Evolutionary conservation across 2,888 invertebrate species (phyloP).

Genomic region (Graphium colonna): DNA sequence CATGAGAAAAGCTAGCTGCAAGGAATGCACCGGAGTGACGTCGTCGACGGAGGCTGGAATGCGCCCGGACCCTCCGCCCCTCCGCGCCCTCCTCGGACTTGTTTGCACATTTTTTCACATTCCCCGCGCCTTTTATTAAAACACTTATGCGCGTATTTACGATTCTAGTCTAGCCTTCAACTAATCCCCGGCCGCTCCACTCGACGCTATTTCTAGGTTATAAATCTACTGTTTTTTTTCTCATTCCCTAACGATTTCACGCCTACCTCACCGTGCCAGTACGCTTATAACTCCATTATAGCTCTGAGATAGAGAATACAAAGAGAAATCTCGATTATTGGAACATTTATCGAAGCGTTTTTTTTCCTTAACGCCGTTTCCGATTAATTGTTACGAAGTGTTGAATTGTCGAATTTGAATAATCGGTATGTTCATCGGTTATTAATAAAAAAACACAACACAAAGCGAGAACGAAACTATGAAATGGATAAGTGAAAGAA

Average conservation of each 20-base stretch:
- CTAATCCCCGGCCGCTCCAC: conserved; percentile 21
- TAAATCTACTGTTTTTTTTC: background rate
- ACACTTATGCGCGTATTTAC: conserved; percentile 45
- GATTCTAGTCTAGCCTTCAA: conserved; percentile 31
- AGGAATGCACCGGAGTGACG: conserved; percentile 62
- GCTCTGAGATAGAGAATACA: background rate
- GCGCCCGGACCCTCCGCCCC: conserved; percentile 61
- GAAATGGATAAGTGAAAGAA: conserved; percentile 76
- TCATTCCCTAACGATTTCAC: background rate
- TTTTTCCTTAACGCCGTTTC: background rate
- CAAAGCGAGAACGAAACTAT: conserved; percentile 51
- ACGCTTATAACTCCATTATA: background rate
- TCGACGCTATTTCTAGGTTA: conserved; percentile 10
- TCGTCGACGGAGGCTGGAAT: conserved; percentile 67
- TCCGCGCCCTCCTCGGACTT: conserved; percentile 74
- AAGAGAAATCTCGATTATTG: too few species aligned
- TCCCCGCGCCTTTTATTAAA: conserved; percentile 67
- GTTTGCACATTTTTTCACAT: conserved; percentile 79
- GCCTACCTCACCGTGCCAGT: background rate
- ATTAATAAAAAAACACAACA: conserved; percentile 40
- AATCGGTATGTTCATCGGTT: conserved; percentile 31
- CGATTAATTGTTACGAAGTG: background rate
- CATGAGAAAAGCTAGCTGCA: conserved; percentile 26
- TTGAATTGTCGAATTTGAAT: background rate
- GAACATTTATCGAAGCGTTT: too few species aligned